Evolutionary conservation across 2,797 vertebrate genomes (phyloP), one percentile per base, ranked within the genome.

Genomic region (Avahi laniger): DNA sequence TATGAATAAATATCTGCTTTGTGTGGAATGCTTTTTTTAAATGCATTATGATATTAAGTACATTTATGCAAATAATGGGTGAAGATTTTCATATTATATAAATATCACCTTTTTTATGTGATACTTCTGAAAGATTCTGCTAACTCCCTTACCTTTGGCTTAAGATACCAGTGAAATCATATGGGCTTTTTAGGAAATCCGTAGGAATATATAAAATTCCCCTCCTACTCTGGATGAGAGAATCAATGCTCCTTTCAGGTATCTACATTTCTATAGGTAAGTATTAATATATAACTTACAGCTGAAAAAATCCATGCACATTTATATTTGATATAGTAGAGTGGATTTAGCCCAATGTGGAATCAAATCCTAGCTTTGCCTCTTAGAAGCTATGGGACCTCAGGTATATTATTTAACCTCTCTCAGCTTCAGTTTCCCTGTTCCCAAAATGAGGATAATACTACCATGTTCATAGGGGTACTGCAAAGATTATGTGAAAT

Each of bases 91-190:
- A 82, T 91, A 86, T 79, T 84, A 78, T 65, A 59, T 70, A 80
- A 72, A 75, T 61, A 46, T 87, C 35, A 85, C 10, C 26, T 92
- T 82, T 93, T 52, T 59, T 78, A 79, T 59, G 1, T 67, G 43
- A 89, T 67, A 54, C 63, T 72, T 91, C 59, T 1, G 17, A 89
- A 85, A 93, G 24, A 87, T 59, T 88, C 54, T 59, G 10, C 46
- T 52, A 43, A 33, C 43, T 4, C 22, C 35, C 0, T 82, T 86
- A 43, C 12, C 76, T 92, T 88, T 81, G 78, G 28, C 57, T 89
- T 73, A 70, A 75, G 69, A 93, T 95, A 82, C 69, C 69, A 90
- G 63, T 89, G 46, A 95, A 84, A 48, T 80, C 22, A 76, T 72
- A 30, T 15, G 92, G 43, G 0, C 28, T 33, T 87, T 89, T 87